phyloP scores from a whole-genome alignment of 2,113 vertebrate genomes.

The Trogon melanurus region DNA sequence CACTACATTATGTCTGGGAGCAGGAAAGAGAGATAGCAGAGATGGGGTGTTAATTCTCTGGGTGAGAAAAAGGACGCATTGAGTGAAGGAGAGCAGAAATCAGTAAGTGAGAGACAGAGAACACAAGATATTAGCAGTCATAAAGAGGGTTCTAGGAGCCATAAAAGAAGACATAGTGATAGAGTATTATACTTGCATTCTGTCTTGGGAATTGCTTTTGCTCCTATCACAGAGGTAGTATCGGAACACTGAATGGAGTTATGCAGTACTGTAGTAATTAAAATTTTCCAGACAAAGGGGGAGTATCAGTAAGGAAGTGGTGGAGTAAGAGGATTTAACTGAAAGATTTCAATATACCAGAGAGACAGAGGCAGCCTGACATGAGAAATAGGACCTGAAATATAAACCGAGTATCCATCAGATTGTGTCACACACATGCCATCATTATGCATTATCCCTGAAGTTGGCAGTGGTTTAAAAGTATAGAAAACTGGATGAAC shows the following conservation, averaged over 20 bases:
- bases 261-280: conserved; percentile 47
- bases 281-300: conserved; percentile 52
- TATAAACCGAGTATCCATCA: background rate
- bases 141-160: conserved; percentile 48
- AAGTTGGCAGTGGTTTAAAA: background rate
- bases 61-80: conserved; percentile 3
- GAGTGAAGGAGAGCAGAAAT: conserved; percentile 40
- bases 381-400: background rate
- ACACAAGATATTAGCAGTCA: conserved; percentile 26
- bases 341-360: conserved; percentile 2
- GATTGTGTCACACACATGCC: background rate
- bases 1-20: background rate
- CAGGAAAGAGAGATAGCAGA: background rate
- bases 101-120: conserved; percentile 12
- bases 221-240: background rate
- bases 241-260: conserved; percentile 22
- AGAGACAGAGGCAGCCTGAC: background rate
- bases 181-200: conserved; percentile 27
- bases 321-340: conserved; percentile 33
- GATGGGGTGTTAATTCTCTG: conserved; percentile 9
- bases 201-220: conserved; percentile 49
- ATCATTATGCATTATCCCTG: background rate
- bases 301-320: conserved; percentile 4
- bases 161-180: conserved; percentile 50
- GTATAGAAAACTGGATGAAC: background rate